Evolutionary conservation across 2,797 vertebrate genomes (phyloP).

Genomic region (Syndactyla subalaris): DNA sequence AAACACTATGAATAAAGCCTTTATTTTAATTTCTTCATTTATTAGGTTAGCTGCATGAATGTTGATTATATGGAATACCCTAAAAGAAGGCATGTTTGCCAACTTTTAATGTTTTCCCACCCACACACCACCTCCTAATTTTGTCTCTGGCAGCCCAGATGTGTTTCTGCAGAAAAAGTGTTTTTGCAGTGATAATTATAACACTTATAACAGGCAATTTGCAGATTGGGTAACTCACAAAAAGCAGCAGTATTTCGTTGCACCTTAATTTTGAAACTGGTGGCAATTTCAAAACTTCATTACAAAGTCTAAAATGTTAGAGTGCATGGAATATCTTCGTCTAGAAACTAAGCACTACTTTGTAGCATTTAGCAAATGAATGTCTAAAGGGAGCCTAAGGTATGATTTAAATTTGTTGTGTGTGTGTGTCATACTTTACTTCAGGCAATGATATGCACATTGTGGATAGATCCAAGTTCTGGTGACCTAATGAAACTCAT

Average conservation of each 20-base stretch:
- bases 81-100: constrained; percentile 56
- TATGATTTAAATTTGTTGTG: not conserved
- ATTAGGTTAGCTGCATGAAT: constrained; percentile 10
- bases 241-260: not conserved
- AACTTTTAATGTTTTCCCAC: constrained; percentile 60
- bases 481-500: not conserved
- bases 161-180: constrained; percentile 34
- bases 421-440: not conserved
- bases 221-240: not conserved
- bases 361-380: not conserved
- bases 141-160: constrained; percentile 54
- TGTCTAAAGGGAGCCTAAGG: not conserved
- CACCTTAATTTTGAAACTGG: not conserved
- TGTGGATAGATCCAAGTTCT: not conserved
- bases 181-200: constrained; percentile 41
- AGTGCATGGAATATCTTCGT: not conserved
- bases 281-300: not conserved
- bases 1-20: not conserved
- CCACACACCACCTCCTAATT: constrained; percentile 44
- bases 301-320: not conserved
- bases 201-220: constrained; percentile 23
- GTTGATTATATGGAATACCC: constrained; percentile 27
- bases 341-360: not conserved
- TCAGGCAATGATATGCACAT: fast-evolving
- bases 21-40: constrained; percentile 24